These are phyloP conservation scores for Hemiscyllium ocellatum DNA, from an alignment of 2,113 vertebrate species.

Conservation along the genomic window DNA sequence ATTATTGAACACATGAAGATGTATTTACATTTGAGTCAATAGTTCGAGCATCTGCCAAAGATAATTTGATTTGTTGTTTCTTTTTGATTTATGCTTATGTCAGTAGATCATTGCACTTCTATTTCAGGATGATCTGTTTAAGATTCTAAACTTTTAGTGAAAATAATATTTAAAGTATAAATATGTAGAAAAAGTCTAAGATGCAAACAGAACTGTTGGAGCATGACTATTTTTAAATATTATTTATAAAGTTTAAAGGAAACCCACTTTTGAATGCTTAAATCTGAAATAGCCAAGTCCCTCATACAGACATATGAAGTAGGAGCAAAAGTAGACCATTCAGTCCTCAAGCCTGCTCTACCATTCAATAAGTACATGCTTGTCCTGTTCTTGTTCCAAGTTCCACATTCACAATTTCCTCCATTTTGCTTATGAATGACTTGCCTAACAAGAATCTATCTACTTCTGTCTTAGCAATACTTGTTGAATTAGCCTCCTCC, in stretches of 20 bases:
- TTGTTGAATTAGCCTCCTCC: too few relatives aligned
- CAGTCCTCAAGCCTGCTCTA: too few relatives aligned
- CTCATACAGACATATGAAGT: too few relatives aligned
- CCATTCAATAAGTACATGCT: too few relatives aligned
- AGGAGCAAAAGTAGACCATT: too few relatives aligned
- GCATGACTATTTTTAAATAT: background rate
- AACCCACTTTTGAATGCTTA: background rate
- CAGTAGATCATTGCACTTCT: background rate
- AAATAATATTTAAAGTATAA: background rate
- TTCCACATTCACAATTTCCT: too few relatives aligned
- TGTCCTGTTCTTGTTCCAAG: too few relatives aligned
- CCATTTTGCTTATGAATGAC: too few relatives aligned
- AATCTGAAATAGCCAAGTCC: background rate
- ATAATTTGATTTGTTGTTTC: background rate
- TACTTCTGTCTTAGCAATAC: too few relatives aligned
- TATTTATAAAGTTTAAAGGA: background rate
- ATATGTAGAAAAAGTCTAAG: background rate
- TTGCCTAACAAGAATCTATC: too few relatives aligned
- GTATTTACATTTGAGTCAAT: background rate
- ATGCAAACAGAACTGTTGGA: background rate
- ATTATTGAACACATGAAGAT: background rate
- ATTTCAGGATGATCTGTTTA: background rate
- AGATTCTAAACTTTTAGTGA: background rate
- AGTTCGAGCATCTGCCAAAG: background rate
- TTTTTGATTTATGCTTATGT: background rate